Evolutionary conservation across 1,140 invertebrate genomes (phyloP), one percentile per base, ranked within the genome.

Genomic region (Venturia canescens): DNA sequence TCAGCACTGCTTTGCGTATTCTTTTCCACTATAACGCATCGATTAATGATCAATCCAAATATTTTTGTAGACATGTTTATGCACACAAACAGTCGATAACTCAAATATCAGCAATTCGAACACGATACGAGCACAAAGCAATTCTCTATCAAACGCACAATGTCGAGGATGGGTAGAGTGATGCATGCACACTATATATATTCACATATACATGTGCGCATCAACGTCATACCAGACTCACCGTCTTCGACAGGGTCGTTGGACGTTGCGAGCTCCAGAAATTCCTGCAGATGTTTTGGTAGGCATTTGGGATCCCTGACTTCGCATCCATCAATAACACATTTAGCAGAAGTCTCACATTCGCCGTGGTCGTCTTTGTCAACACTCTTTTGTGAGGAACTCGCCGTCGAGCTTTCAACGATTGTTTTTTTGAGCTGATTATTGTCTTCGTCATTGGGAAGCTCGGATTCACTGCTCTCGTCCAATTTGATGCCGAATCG

Each of bases 201-300:
- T 34, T 34, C 7, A 34, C 31, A 34, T 34, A 34, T 23, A 48
- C 16, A 23, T 26, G 50, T 29, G n/a, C 26, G n/a, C 26, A 69
- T 82, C 82, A 85, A 84, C 89, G 89, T 91, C 88, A 88, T 86
- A 85, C 84, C 83, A 79, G 83, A 93, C 93, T 93, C 91, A 93
- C 92, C 91, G 86, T 90, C 88, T 60, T 91, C 89, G 80, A 90
- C 89, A 86, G 93, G 92, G 80, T 93, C 93, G 71, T 91, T 91
- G 53, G 81, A 87, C 69, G 88, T 86, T 31, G 90, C 83, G 18
- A 91, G 85, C 79, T 84, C 84, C 38, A 94, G 93, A 87, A 95
- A 94, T 85, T 97, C 96, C 84, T 94, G 93, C 79, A 97, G 91
- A 89, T 97, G 96, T 83, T 93, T 94, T 0, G 96, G 96, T 38